These are phyloP conservation scores for Echinops telfairi DNA, from an alignment of 2,113 vertebrate genomes.

Conservation along the genomic window DNA sequence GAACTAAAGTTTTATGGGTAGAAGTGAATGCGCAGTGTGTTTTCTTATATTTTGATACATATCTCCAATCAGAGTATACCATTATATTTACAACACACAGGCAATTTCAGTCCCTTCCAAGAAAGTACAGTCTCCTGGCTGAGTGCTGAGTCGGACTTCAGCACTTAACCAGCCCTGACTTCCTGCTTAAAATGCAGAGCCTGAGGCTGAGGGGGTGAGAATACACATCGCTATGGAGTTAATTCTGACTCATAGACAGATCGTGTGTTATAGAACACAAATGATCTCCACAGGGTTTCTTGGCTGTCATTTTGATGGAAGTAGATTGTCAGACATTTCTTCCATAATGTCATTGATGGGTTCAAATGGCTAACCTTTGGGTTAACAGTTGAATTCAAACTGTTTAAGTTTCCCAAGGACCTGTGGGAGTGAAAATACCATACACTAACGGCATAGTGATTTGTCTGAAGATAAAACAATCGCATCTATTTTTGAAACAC, in stretches of 20 bases:
- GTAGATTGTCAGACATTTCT: not conserved
- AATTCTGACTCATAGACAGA: not conserved
- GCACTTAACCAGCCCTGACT: not conserved
- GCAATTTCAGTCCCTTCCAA: no score
- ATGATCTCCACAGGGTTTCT: not conserved
- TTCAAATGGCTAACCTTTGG: not conserved
- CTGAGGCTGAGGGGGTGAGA: not conserved
- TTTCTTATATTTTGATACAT: not conserved
- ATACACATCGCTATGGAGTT: not conserved
- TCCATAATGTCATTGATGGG: not conserved
- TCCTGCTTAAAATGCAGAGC: not conserved
- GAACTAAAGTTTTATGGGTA: not conserved
- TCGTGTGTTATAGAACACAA: not conserved
- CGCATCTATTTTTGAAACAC: not conserved
- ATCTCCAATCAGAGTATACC: not conserved
- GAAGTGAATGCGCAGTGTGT: not conserved
- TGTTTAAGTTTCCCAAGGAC: not conserved
- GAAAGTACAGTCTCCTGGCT: not conserved
- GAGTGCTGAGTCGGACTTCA: not conserved
- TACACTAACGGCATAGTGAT: not conserved
- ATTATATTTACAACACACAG: not conserved
- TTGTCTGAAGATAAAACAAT: conserved; percentile 6
- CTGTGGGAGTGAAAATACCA: not conserved
- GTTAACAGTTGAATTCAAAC: not conserved
- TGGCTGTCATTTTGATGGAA: not conserved